Percentiles rank a stretch among this genome's conserved stretches.
Conservation (phyloP, 2,113 vertebrate species). For the Phylloscopus trochilus region DNA sequence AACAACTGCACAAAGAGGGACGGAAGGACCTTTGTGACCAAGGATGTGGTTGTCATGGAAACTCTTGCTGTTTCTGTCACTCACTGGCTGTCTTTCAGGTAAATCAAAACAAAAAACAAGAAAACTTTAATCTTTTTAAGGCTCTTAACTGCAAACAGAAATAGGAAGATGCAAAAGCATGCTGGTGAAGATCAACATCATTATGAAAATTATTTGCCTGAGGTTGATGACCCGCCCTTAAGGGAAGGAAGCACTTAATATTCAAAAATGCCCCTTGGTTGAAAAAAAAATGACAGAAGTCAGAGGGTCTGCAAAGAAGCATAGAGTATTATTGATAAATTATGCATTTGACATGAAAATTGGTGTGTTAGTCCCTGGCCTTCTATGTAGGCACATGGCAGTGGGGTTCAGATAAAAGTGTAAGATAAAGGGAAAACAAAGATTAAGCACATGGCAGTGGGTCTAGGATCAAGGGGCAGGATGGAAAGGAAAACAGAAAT, state of each 20-base stretch:
- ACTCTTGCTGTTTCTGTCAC: conserved; percentile 87
- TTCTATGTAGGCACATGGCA: not conserved
- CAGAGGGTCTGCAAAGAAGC: not conserved
- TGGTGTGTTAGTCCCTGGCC: too few relatives aligned
- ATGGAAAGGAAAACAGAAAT: not conserved
- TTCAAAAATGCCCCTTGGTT: not conserved
- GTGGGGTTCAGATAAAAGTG: not conserved
- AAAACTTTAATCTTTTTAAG: not conserved
- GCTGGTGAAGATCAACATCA: not conserved
- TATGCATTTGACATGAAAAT: not conserved
- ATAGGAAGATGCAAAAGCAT: not conserved
- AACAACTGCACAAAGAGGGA: conserved; percentile 71
- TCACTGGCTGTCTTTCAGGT: conserved; percentile 91
- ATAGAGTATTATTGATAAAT: not conserved
- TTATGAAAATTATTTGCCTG: not conserved
- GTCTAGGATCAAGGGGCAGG: not conserved
- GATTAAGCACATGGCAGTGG: not conserved
- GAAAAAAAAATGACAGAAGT: not conserved
- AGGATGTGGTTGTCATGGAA: conserved; percentile 93
- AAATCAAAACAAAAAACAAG: conserved; percentile 46
- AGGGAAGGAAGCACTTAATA: not conserved
- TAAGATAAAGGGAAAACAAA: not conserved
- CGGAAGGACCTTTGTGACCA: conserved; percentile 70
- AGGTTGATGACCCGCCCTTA: not conserved
- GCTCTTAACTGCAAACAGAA: not conserved